Percentiles rank a stretch among this genome's conserved stretches.
Conservation (phyloP, 2,113 vertebrate species). For the Phycodurus eques region DNA sequence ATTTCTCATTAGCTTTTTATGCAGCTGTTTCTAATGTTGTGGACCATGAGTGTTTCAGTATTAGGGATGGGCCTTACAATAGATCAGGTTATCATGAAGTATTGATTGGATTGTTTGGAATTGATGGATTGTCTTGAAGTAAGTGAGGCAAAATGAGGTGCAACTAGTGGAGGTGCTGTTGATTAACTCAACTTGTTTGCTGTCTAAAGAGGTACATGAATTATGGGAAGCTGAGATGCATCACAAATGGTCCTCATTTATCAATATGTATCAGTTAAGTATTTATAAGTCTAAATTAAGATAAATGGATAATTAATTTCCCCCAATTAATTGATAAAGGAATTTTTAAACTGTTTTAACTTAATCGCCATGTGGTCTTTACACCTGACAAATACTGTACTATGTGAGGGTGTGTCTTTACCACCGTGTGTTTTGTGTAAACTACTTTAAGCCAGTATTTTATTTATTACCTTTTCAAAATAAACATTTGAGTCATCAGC, state of each 20-base stretch:
- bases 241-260: not conserved
- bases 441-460: not conserved
- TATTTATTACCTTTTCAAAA: constrained; percentile 47
- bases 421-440: not conserved
- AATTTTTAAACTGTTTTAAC: too few species aligned
- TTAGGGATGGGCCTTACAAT: not conserved
- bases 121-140: too few species aligned
- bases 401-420: not conserved
- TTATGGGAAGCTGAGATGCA: not conserved
- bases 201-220: not conserved
- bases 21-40: not conserved
- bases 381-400: not conserved
- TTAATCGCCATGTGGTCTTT: not conserved
- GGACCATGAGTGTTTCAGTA: not conserved
- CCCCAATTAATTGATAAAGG: too few species aligned
- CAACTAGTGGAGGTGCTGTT: not conserved
- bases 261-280: not conserved
- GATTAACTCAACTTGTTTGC: not conserved
- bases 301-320: not conserved
- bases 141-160: too few species aligned
- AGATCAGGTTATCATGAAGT: not conserved
- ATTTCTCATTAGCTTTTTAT: not conserved
- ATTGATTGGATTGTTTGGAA: not conserved
- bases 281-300: not conserved
- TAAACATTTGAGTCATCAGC: constrained; percentile 33